phyloP scores from a whole-genome alignment of 2,797 vertebrate species.

The Acomys russatus region DNA sequence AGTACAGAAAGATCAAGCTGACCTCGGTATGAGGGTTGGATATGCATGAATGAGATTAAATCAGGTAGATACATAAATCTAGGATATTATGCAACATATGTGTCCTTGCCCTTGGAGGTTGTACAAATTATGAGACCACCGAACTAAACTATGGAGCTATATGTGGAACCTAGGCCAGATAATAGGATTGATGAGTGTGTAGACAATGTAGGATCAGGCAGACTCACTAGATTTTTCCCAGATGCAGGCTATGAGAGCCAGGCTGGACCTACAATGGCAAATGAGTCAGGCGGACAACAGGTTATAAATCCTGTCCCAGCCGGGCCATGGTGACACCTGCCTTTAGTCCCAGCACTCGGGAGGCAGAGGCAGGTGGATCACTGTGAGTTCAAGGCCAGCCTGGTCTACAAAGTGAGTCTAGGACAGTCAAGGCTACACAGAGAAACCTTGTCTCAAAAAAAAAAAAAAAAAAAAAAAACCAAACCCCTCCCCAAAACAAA shows the following conservation, averaged over 20 bases:
- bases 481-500: too few relatives aligned
- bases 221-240: neutral
- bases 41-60: neutral
- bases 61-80: neutral
- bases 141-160: neutral
- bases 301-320: neutral
- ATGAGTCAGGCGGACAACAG: neutral
- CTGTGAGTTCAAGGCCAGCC: too few relatives aligned
- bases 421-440: too few relatives aligned
- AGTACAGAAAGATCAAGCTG: neutral
- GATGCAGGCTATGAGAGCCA: neutral
- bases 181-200: neutral
- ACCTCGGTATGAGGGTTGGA: neutral
- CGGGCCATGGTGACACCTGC: too few relatives aligned
- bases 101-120: neutral
- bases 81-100: neutral
- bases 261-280: neutral
- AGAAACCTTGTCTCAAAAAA: too few relatives aligned
- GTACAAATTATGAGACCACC: neutral
- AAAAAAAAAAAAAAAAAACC: too few relatives aligned
- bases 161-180: neutral
- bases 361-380: too few relatives aligned
- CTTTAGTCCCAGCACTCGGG: too few relatives aligned
- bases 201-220: neutral
- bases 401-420: too few relatives aligned